Base-by-base conservation (phyloP, 2,113 vertebrate genomes). In the Cyanoliseus patagonus region DNA sequence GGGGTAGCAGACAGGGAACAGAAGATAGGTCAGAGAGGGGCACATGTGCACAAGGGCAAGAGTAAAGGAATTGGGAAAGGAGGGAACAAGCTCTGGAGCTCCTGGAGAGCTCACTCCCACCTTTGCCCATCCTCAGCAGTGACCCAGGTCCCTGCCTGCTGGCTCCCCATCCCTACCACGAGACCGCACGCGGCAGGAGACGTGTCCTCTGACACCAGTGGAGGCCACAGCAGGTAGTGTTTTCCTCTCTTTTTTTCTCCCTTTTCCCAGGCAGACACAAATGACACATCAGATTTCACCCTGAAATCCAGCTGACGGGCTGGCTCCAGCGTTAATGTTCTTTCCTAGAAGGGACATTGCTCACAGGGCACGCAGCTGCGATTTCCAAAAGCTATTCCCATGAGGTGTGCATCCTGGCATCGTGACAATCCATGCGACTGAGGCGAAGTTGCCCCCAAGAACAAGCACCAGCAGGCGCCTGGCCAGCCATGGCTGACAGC, bases 271-370 rank as follows among this genome's bases (percentile, higher is more conserved):
- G 59, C 67, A 51, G 85, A 76, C 70, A 66, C 8, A 69, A 82
- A 53, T 2, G 1, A 42, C 67, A 70, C 87, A 88, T 91, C 74
- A 76, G 59, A 74, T 90, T 93, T 83, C 86, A 87, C 66, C 31
- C 78, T 79, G 88, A 87, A 89, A 85, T 69, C 74, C 49, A 80
- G 44, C 82, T 95, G 92, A 76, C 4, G 2, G 77, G 15, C 49
- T 74, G 75, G 31, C 63, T 91, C 31, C 4, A 1, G 67, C 53
- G 59, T 91, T 90, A 74, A 69, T 3, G 1, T 52, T 51, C 77
- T 93, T 96, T 97, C 92, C 90, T 92, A 90, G 93, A 96, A 97
- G 85, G 82, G 82, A 70, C 93, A 95, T 95, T 90, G 81, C 87
- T 97, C 51, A 41, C 44, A 93, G 95, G 90, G 91, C 90, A 94